Base-by-base conservation (phyloP, 2,888 invertebrate species). In the Eudemis profundana region DNA sequence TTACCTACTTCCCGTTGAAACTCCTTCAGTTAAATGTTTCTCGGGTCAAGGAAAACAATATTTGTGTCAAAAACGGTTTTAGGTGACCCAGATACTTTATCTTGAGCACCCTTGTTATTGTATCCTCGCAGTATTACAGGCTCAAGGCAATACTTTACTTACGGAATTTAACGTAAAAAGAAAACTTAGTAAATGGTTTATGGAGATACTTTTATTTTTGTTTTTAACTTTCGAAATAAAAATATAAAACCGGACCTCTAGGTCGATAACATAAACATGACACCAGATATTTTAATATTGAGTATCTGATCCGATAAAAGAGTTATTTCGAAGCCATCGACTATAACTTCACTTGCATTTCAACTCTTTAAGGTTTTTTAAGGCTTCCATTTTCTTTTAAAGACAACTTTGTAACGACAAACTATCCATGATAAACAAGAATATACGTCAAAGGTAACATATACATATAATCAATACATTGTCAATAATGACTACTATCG, bases 231-330 rank as follows among this genome's bases (percentile, higher is more conserved):
- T 56, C 19, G 19, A 56, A 15, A 44, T 29, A 44, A 56, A 54
- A 27, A 12, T 21, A 21, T 40, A 17, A 42, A 42, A 19, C 8
- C 56, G 42, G 54, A 15, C 44, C 15, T 56, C 36, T 53, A 64
- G 36, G 33, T 59, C 21, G 15, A 21, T 50, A 42, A 47, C 56
- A 57, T 64, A 64, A 59, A 51, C 36, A 46, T 50, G 57, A 51
- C 50, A 64, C 27, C 36, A 44, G 44, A 46, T 44, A 42, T 56
- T 56, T 61, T 44, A 19, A 17, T 50, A 64, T 42, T 59, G 57
- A 59, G 7, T 57, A 64, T 64, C 57, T 59, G 64, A 64, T 59
- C 50, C 23, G 50, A 64, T 64, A 64, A 59, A 57, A 57, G 50
- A 57, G 15, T 63, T 57, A 49, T 63, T 63, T 56, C 49, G 49